phyloP scores from a whole-genome alignment of 2,888 invertebrate genomes.

The Ectemnius continuus region DNA sequence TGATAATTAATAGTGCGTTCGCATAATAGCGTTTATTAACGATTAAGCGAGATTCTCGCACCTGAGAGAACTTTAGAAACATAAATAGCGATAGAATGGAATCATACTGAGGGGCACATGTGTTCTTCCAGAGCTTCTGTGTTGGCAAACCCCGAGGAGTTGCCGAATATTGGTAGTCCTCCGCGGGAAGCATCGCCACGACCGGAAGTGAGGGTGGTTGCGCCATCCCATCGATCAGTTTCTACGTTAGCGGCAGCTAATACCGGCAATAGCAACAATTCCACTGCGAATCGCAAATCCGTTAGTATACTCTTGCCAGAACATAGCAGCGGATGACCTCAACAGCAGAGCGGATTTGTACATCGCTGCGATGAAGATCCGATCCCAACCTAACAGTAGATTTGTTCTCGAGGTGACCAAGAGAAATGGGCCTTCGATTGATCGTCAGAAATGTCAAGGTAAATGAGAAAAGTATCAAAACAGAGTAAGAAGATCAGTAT shows the following conservation, averaged over 20 bases:
- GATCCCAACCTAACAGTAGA: conserved; percentile 54
- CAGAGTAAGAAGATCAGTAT: too few relatives aligned
- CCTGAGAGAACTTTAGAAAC: too few relatives aligned
- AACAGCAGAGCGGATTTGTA: conserved; percentile 66
- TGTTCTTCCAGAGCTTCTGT: conserved; percentile 54
- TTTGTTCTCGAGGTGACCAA: neutral
- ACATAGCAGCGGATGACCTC: conserved; percentile 72
- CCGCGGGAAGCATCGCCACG: conserved; percentile 65
- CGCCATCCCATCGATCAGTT: conserved; percentile 69
- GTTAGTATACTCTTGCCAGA: conserved; percentile 75
- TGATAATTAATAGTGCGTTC: too few relatives aligned
- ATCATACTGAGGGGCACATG: too few relatives aligned
- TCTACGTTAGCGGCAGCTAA: conserved; percentile 46
- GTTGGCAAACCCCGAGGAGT: conserved; percentile 60
- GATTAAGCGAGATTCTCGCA: too few relatives aligned
- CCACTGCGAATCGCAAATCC: conserved; percentile 69
- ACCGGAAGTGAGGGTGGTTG: conserved; percentile 73
- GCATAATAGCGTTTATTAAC: too few relatives aligned
- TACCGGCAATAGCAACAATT: conserved; percentile 31
- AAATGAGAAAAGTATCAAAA: too few relatives aligned
- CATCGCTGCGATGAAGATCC: conserved; percentile 70
- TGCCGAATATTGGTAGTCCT: conserved; percentile 62
- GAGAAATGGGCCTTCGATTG: neutral
- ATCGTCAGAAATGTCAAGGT: too few relatives aligned
- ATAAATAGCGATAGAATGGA: too few relatives aligned